Evolutionary conservation across 2,113 vertebrate genomes (phyloP).

Genomic region (Eclectus roratus): DNA sequence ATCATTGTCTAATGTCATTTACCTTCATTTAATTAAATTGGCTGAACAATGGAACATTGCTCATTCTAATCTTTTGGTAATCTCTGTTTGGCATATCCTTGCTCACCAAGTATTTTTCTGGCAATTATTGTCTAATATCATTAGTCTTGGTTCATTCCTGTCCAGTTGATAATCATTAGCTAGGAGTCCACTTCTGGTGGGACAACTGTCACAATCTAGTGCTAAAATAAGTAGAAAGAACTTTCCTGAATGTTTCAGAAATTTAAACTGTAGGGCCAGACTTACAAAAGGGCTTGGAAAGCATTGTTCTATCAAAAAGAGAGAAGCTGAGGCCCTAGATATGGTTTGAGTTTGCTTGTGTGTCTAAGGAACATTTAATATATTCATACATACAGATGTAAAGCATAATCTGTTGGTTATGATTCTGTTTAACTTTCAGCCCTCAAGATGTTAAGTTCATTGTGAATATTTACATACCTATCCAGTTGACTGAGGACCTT

Average conservation of each 20-base stretch:
- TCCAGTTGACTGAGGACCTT: neutral
- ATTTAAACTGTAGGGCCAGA: neutral
- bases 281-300: fast-evolving
- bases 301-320: neutral
- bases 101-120: neutral
- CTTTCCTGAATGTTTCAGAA: neutral
- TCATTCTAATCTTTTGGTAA: neutral
- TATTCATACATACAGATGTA: neutral
- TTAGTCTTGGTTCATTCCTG: neutral
- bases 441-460: neutral
- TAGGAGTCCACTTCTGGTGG: neutral
- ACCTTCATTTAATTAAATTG: slow-evolving; percentile 13
- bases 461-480: neutral
- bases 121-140: neutral
- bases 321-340: neutral
- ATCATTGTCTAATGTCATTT: neutral
- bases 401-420: neutral
- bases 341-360: neutral
- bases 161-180: neutral
- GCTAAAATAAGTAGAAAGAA: neutral
- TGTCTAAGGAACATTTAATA: neutral
- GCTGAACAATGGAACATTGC: neutral
- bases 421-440: neutral
- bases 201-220: neutral
- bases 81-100: slow-evolving; percentile 12